phyloP scores from a whole-genome alignment of 2,113 vertebrate species.

The Hylia prasina region DNA sequence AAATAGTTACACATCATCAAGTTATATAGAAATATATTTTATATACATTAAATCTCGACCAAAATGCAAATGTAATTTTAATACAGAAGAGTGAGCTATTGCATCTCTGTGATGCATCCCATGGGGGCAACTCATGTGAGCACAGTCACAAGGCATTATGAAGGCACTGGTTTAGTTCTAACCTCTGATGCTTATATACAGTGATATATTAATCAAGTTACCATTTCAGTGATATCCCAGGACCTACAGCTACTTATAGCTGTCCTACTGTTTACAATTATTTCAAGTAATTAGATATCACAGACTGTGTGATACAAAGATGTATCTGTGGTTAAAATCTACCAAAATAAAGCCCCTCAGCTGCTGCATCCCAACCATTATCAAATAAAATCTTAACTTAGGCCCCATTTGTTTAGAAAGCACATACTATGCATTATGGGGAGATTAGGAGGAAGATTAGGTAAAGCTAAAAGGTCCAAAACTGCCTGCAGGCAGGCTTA shows the following conservation, averaged over 20 bases:
- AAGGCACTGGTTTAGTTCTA: background rate
- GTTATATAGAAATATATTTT: background rate
- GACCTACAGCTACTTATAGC: background rate
- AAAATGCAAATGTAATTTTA: background rate
- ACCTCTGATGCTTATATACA: background rate
- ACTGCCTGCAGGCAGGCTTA: background rate
- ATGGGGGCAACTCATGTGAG: background rate
- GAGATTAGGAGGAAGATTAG: background rate
- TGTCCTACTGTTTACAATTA: background rate
- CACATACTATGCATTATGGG: background rate
- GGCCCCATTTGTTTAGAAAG: background rate
- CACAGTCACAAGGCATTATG: background rate
- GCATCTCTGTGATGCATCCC: background rate
- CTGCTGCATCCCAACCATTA: background rate
- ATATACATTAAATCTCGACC: fast-evolving
- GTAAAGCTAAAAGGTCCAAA: background rate
- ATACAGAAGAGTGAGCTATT: background rate
- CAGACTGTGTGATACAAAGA: background rate
- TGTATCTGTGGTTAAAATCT: background rate
- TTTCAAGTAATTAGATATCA: background rate
- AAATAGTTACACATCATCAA: background rate
- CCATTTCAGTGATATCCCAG: background rate
- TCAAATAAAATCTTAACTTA: background rate
- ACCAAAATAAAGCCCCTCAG: background rate
- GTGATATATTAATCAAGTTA: background rate